phyloP scores from a whole-genome alignment of 1,140 invertebrate species.

The Megalonaias nervosa region DNA sequence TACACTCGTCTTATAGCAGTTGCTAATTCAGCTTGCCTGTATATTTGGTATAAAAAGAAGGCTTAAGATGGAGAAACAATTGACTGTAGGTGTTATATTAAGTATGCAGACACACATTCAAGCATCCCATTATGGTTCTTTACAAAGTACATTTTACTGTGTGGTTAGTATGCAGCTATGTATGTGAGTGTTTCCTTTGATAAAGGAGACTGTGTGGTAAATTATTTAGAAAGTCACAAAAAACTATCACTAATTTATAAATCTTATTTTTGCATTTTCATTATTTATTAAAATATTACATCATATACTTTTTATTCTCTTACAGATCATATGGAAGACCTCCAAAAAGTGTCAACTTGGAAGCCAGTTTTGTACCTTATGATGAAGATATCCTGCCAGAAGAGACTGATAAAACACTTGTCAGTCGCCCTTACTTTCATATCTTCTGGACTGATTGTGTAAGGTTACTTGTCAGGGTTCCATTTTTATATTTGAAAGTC shows the following conservation, averaged over 20 bases:
- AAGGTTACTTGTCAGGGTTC: slow-evolving; percentile 22
- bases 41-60: too few relatives aligned
- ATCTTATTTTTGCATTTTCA: background rate
- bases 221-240: background rate
- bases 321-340: slow-evolving; percentile 74
- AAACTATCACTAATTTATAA: background rate
- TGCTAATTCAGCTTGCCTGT: too few relatives aligned
- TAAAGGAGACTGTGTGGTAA: background rate
- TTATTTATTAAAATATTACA: background rate
- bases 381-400: slow-evolving; percentile 77
- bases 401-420: slow-evolving; percentile 80
- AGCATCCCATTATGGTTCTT: too few relatives aligned
- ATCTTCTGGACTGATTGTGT: slow-evolving; percentile 95
- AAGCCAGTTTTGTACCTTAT: slow-evolving; percentile 89
- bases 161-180: background rate
- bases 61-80: too few relatives aligned
- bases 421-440: slow-evolving; percentile 90
- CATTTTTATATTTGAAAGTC: background rate
- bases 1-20: too few relatives aligned
- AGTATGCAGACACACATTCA: too few relatives aligned
- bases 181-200: background rate
- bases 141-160: background rate
- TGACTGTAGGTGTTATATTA: too few relatives aligned
- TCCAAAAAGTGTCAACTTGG: slow-evolving; percentile 78
- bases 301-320: slow-evolving; percentile 18